Evolutionary conservation across 2,797 vertebrate species (phyloP), one percentile per base, ranked within the genome.

Genomic region (Rhinoraja longicauda): DNA sequence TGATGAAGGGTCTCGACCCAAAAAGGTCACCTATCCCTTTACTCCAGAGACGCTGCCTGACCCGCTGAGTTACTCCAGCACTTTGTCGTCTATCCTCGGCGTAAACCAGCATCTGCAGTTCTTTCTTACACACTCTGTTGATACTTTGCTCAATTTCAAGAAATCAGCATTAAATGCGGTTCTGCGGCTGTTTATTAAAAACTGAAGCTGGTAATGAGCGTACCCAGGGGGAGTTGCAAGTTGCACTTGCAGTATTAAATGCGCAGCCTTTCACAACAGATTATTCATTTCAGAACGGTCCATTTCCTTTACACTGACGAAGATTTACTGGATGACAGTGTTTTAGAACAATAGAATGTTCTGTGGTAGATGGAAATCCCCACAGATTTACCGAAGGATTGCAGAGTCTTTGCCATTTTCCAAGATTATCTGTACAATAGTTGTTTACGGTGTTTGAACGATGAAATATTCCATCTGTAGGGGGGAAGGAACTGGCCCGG

Each of bases 281-380:
- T 92, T 92, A 57, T 92, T 92, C 90, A 92, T 92, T 17, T 13
- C 90, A 92, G 5, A 73, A 92, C 70, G 75, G 90, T 75, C 39
- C 45, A 53, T 92, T 92, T 92, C 90, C 90, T 53, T 57, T 92
- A 17, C 90, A 92, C 12, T 70, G 45, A 67, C 45, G 57, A n/a
- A 57, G 12, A 53, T 72, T 72, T 15, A 92, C 90, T 57, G 70
- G 45, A 92, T 26, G 70, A 57, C 90, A 45, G 17, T 88, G 73
- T 72, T 45, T 6, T 39, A n/a, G 24, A 15, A 67, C 21, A 15
- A 90, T 36, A 53, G 32, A 72, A 13, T 26, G 19, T 32, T 70
- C 72, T n/a, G 12, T 17, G 39, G 90, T 57, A 75, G 57, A 57
- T n/a, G 90, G 90, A 92, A 92, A 92, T 75, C 70, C 90, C 90